Base-by-base conservation (phyloP, 2,797 vertebrate species). In the Hypotaenidia okinawae region DNA sequence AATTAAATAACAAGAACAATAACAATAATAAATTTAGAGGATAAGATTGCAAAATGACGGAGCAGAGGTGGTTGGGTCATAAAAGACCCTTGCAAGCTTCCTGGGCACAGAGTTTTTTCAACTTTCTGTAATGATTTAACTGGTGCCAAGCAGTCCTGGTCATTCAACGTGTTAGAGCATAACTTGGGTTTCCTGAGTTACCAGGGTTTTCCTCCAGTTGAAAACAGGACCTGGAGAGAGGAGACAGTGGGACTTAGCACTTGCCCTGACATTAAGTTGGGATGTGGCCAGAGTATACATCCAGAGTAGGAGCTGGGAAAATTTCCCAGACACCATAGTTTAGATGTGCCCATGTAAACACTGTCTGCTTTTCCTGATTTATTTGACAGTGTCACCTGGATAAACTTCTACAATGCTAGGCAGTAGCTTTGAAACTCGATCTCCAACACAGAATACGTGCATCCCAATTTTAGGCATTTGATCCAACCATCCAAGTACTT, bases 311-410 rank as follows among this genome's bases (percentile, higher is more conserved):
- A 93, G 84, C 87, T 79, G 80, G 88, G 70, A 95, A 90, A 79
- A 82, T 63, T 96, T 97, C 74, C 84, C 86, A 93, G 92, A 82
- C 88, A 61, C 35, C n/a, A 13, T 57, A 73, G 92, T 92, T 94
- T 84, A 94, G 94, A 94, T 90, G 84, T 96, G 80, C 84, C 86
- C 70, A 41, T 94, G 81, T 94, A 95, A 95, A 96, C 88, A 86
- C 51, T 67, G 89, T 91, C 94, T 96, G 63, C 57, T 90, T 87
- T 64, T 94, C 70, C 88, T 92, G 90, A 93, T 95, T 94, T 94
- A 93, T 95, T 89, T 92, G 57, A 61, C 0, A 3, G 15, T 93
- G 84, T 94, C 90, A 94, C 88, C 91, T 97, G 95, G 77, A 67
- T 90, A 95, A 95, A 89, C 63, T 83, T 63, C 47, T 90, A 32